Base-by-base conservation (phyloP, 2,113 vertebrate genomes). In the Riparia riparia region DNA sequence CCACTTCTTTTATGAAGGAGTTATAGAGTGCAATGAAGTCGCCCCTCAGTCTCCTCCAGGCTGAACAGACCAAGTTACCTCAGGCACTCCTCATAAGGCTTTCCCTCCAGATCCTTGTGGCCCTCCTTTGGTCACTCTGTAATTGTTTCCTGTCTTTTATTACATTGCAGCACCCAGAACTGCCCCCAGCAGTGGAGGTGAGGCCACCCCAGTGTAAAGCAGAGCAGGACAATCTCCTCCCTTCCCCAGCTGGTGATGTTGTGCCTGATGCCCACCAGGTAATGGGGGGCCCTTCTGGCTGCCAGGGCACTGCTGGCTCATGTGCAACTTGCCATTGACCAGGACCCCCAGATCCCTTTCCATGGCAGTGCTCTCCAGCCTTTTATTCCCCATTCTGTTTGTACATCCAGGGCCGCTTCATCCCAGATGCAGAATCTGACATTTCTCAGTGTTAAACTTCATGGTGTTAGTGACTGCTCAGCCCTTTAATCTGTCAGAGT, bases 231-330 rank as follows among this genome's bases (percentile, higher is more conserved):
- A 53, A 53, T 60, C 14, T 10, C 16, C 24, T 41, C 24, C 61
- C n/a, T 41, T 11, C 1, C 24, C 19, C 0, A 0, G 12, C 28
- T 66, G 45, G 0, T 0, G 0, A 25, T 29, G 53, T 28, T 45
- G n/a, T n/a, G 18, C 8, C 60, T 82, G 22, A 47, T 68, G 22
- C 0, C 0, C 7, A 14, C 12, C 28, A n/a, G 37, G 9, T 39
- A 44, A 42, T 0, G 0, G 0, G 0, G 50, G 37, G 1, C 26
- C 2, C 45, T 66, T 26, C 39, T 58, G 69, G 5, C 18, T 82
- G 22, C 45, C 60, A 73, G 60, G 26, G 32, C n/a, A 58, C 22
- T 66, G 26, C 51, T 58, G 32, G 0, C 0, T 29, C 18, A 5
- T 17, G 1, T 39, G 3, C 16, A 20, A 4, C 4, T 4, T 65